A percentile compares a stretch with the other conserved stretches of the same genome.
These are phyloP conservation scores for Spisula solida DNA, from an alignment of 2,888 invertebrate genomes.

Conservation along the genomic window DNA sequence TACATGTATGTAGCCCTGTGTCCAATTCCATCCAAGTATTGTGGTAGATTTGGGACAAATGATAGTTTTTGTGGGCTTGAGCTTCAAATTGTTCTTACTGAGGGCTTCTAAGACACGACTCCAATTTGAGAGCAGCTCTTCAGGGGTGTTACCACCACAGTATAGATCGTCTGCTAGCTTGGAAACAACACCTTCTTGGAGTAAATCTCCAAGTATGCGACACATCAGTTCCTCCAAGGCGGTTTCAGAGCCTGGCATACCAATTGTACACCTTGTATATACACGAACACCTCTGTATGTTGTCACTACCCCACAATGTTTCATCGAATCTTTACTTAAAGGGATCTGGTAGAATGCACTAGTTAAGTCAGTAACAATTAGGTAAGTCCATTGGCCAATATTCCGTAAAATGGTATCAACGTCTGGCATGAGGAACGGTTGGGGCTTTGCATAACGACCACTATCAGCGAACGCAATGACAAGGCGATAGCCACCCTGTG, in stretches of 20 bases:
- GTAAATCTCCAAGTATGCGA: conserved; percentile 59
- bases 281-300: conserved; percentile 50
- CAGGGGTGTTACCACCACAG: conserved; percentile 55
- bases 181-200: conserved; percentile 57
- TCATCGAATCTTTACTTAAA: conserved; percentile 49
- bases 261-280: conserved; percentile 64
- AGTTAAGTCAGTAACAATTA: conserved; percentile 42
- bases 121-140: conserved; percentile 42
- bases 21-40: too few species aligned
- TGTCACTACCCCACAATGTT: conserved; percentile 54
- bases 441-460: conserved; percentile 70
- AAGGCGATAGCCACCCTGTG: conserved; percentile 60
- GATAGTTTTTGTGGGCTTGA: conserved; percentile 64
- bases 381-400: conserved; percentile 62
- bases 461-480: conserved; percentile 67
- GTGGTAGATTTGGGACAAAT: conserved; percentile 55
- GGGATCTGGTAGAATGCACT: conserved; percentile 64
- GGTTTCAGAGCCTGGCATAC: conserved; percentile 72
- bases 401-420: conserved; percentile 40
- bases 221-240: conserved; percentile 68
- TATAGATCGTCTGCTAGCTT: conserved; percentile 70
- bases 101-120: conserved; percentile 56
- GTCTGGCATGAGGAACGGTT: conserved; percentile 59
- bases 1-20: conserved; percentile 45
- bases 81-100: conserved; percentile 48